Percentiles rank a stretch among this genome's conserved stretches.
Conservation (phyloP, 2,888 invertebrate species). For the Drosophila cognata region DNA sequence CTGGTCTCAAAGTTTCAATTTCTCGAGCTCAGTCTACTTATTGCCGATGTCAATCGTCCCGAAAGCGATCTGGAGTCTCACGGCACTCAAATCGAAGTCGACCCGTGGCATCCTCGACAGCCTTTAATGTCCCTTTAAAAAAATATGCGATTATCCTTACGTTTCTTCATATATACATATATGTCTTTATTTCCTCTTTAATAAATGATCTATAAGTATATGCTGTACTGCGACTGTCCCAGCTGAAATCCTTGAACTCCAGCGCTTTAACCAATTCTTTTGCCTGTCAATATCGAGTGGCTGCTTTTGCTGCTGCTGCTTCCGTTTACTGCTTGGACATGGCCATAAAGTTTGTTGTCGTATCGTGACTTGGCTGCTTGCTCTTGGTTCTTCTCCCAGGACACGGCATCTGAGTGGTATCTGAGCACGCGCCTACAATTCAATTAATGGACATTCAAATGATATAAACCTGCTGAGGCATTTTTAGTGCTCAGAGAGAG, state of each 20-base stretch:
- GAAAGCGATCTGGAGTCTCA: not conserved
- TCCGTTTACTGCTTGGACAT: slow-evolving; percentile 40
- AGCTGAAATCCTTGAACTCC: slow-evolving; percentile 7
- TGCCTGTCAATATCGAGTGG: slow-evolving; percentile 52
- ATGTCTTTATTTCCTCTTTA: not conserved
- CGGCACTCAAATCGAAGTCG: not conserved
- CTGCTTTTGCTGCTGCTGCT: slow-evolving; percentile 22
- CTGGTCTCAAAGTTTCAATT: not conserved
- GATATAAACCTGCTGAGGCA: slow-evolving; percentile 75
- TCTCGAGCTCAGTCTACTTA: not conserved
- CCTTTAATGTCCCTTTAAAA: not conserved
- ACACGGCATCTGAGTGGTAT: slow-evolving; percentile 5
- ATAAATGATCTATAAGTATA: not conserved
- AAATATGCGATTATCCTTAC: not conserved
- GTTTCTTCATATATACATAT: not conserved
- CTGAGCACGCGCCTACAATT: slow-evolving; percentile 70
- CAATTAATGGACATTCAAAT: slow-evolving; percentile 81
- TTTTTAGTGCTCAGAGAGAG: slow-evolving; percentile 67
- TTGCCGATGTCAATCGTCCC: too few relatives aligned
- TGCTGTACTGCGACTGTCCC: not conserved
- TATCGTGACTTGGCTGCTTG: slow-evolving; percentile 26
- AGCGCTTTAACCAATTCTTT: slow-evolving; percentile 5
- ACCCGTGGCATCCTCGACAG: not conserved
- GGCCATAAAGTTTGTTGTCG: slow-evolving; percentile 49
- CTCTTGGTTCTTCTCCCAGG: slow-evolving; percentile 4